Evolutionary conservation across 2,113 vertebrate genomes (phyloP), one percentile per base, ranked within the genome.

Genomic region (Xyrauchen texanus): DNA sequence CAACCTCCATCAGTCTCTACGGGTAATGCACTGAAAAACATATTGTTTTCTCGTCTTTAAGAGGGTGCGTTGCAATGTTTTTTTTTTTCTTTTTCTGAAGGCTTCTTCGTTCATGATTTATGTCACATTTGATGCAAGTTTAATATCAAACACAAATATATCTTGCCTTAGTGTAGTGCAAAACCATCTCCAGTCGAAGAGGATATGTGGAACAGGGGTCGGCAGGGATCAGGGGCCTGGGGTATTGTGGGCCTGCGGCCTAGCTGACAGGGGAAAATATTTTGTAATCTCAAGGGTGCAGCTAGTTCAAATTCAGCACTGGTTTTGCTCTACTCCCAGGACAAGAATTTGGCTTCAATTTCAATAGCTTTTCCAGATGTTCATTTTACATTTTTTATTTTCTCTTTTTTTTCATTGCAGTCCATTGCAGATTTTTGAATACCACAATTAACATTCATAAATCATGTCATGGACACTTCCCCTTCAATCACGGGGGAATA

Each of bases 361-460:
- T 58, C 85, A 90, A 93, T 89, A 85, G 86, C 88, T 91, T 86
- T 87, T 91, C 92, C 93, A 93, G 93, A 93, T 93, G 93, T 93
- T 88, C 86, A 76, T 86, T 88, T 90, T 88, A 80, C 83, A 86
- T 81, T 86, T 88, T 76, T 65, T 10, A 51, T 8, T 13, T 34
- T 82, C 62, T 76, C 61, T 70, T 45, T 80, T 68, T 80, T 84
- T 64, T 65, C 71, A 71, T 73, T 84, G 69, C 74, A 72, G 85
- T 89, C 88, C 91, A 89, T 91, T 91, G 89, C 90, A 88, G 87
- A 83, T 91, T 88, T 92, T 86, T 84, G 81, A 88, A 88, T 85
- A 88, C 86, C 88, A 90, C 91, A 92, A 93, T 92, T 92, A 92
- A 88, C 89, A 70, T 88, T 88, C 88, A 90, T 92, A 93, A 91